Base-by-base conservation (phyloP, 2,797 vertebrate genomes). In the Poecilia picta region DNA sequence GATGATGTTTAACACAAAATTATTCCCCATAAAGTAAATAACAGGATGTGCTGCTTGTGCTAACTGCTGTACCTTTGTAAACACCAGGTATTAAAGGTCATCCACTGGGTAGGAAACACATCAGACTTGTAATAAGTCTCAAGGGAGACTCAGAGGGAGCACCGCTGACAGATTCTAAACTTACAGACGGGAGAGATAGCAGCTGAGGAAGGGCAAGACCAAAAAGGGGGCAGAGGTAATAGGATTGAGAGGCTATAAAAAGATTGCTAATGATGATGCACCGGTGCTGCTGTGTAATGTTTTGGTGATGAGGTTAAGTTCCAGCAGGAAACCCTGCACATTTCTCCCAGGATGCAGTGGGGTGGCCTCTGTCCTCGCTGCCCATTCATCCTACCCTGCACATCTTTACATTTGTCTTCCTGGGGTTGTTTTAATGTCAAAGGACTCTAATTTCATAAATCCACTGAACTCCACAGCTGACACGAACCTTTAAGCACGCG, bases 211-310 rank as follows among this genome's bases (percentile, higher is more conserved):
- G 75, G 75, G 78, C n/a, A 79, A 73, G 71, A 81, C 81, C 81
- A 78, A 85, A 86, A 90, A 79, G 25, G 43, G 79, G 78, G 43
- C 82, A 85, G 83, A 78, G 80, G 82, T 90, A 92, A 93, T 89
- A 82, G 82, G 87, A 93, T 88, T 90, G 82, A 72, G 77, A 81
- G 75, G 85, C 91, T 93, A 93, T 91, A 92, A 90, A 94, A 92
- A 92, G 88, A 85, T 86, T n/a, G 7, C 77, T 91, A 94, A 92
- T 93, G 88, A 92, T 87, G 89, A 81, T 73, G 70, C 85, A 51
- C 74, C 72, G 59, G 72, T 83, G 81, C 83, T 81, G 74, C 89
- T 85, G 64, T 82, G 77, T 83, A 87, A 86, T 78, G 81, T 83
- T 82, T 79, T 85, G 81, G 71, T 87, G 89, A 89, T 85, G 83